phyloP scores from a whole-genome alignment of 2,888 invertebrate species.

The Tribolium freemani region DNA sequence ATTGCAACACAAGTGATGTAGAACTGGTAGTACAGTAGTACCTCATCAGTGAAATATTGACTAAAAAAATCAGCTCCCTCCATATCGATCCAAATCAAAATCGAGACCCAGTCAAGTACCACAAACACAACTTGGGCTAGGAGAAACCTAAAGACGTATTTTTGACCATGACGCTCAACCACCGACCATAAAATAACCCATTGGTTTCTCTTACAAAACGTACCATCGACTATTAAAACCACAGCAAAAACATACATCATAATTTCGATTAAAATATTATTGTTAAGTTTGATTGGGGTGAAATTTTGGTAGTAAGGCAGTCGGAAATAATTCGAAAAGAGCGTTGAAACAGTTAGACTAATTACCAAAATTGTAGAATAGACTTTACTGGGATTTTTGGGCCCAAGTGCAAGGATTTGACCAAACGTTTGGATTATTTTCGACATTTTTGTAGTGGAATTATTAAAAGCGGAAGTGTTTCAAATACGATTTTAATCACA shows the following conservation, averaged over 20 bases:
- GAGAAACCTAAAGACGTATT: neutral
- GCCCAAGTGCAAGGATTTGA: neutral
- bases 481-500: too few species aligned
- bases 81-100: neutral
- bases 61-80: neutral
- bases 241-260: neutral
- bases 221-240: neutral
- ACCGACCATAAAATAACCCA: neutral
- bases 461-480: too few species aligned
- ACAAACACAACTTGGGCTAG: neutral
- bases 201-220: neutral
- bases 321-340: neutral
- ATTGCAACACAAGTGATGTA: neutral
- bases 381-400: neutral
- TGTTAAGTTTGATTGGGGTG: neutral
- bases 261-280: neutral
- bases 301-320: neutral
- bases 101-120: neutral
- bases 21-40: neutral
- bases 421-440: neutral
- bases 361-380: neutral
- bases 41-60: neutral
- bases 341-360: neutral
- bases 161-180: neutral
- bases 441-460: too few species aligned